Evolutionary conservation across 2,888 invertebrate species (phyloP).

Genomic region (Darwinula stevensoni): DNA sequence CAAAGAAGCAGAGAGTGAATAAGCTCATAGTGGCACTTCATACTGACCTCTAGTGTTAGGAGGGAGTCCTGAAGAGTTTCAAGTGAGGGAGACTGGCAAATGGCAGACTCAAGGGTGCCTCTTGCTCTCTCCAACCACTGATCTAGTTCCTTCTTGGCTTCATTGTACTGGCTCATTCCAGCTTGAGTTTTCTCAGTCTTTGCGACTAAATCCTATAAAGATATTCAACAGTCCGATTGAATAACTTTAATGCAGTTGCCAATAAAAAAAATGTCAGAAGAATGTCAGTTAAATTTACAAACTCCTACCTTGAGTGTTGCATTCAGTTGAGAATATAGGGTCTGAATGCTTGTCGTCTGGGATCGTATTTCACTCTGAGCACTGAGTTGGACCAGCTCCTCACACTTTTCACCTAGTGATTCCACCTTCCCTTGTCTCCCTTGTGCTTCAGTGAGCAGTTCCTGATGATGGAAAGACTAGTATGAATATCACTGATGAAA

Average conservation of each 20-base stretch:
- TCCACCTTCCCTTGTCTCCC: conserved; percentile 45
- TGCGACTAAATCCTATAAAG: conserved; percentile 28
- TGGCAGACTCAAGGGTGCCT: conserved; percentile 46
- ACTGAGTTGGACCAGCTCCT: conserved; percentile 53
- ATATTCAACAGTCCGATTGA: too few species aligned
- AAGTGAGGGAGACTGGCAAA: too few species aligned
- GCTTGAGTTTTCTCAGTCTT: conserved; percentile 66
- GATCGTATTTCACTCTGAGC: conserved; percentile 58
- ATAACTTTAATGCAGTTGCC: too few species aligned
- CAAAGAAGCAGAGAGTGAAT: too few species aligned
- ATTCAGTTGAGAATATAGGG: conserved; percentile 42
- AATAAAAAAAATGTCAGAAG: conserved; percentile 6
- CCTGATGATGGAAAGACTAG: conserved; percentile 16
- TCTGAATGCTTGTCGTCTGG: conserved; percentile 52
- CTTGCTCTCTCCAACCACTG: conserved; percentile 54
- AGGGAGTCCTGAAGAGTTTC: too few species aligned
- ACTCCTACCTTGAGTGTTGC: conserved; percentile 44
- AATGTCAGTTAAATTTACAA: too few species aligned
- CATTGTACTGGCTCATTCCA: conserved; percentile 66
- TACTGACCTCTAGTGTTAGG: too few species aligned
- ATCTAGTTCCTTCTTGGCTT: conserved; percentile 50
- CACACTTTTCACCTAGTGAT: conserved; percentile 57
- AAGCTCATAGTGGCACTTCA: too few species aligned
- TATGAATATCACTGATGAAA: too few species aligned
- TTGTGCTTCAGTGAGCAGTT: conserved; percentile 39